Evolutionary conservation across 2,797 vertebrate species (phyloP).

Genomic region (Balearica regulorum): DNA sequence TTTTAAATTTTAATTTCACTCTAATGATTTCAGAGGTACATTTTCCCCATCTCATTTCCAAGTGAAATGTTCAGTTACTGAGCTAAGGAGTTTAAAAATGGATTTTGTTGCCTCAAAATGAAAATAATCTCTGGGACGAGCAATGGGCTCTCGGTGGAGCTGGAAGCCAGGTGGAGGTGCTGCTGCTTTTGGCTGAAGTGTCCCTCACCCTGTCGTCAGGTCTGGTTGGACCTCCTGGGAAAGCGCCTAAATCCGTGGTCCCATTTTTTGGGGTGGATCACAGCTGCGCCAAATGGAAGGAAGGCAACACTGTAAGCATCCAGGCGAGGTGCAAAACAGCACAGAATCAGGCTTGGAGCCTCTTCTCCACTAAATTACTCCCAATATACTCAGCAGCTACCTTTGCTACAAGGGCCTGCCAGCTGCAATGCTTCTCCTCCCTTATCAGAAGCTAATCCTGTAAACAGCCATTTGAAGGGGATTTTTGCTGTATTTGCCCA

Average conservation of each 20-base stretch:
- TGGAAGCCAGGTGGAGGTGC: neutral
- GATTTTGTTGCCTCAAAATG: neutral
- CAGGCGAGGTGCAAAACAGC: neutral
- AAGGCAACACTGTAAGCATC: neutral
- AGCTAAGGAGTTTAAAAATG: neutral
- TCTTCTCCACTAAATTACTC: neutral
- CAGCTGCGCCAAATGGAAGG: accelerated
- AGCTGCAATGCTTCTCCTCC: neutral
- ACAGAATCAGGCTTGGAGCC: neutral
- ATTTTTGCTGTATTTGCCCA: neutral
- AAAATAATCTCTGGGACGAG: neutral
- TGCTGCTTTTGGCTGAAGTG: neutral
- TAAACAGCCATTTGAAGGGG: neutral
- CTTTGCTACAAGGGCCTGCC: neutral
- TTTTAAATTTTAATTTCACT: conserved; percentile 22
- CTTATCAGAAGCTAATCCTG: neutral
- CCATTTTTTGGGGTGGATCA: neutral
- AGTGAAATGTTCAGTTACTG: neutral
- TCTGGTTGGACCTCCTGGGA: neutral
- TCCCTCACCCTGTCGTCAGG: neutral
- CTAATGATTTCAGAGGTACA: neutral
- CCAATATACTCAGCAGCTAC: neutral
- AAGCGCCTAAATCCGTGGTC: accelerated
- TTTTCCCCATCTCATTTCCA: conserved; percentile 33
- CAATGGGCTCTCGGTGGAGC: neutral